Base-by-base conservation (phyloP, 2,797 vertebrate species). In the Catharus ustulatus region DNA sequence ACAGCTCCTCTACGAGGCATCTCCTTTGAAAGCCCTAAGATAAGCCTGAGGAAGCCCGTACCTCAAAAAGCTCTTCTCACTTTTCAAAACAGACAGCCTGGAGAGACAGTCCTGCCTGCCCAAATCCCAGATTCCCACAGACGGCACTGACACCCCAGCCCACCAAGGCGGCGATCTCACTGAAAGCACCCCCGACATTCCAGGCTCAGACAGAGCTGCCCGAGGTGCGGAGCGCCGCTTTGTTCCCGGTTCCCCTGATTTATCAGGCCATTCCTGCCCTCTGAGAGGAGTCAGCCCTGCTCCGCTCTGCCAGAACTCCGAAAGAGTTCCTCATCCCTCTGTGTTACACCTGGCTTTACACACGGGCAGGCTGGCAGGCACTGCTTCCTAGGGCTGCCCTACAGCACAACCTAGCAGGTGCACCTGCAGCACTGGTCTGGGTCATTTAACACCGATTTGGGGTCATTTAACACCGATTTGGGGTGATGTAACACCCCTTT, bases 321-420 rank as follows among this genome's bases (percentile, higher is more conserved):
- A 5, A n/a, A 22, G 34, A 71, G 46, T 7, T 64, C 23, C 38
- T 62, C 68, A 16, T 9, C 22, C 24, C 48, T 30, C 59, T 1
- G 30, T 1, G 49, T 90, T 95, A 69, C 90, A 89, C 90, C 91
- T 79, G 96, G 87, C 52, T 78, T 72, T 40, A 48, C 21, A 23
- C 59, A 68, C 72, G 61, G 55, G 64, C 93, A 68, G 92, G 43
- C 72, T 49, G 73, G 61, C 52, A 69, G 29, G 26, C 19, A 63
- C 87, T 64, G 89, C 90, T 67, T 58, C 83, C 71, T 85, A 79
- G 64, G 43, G 40, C 55, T 80, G 91, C 95, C 91, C 83, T 26
- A 63, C 94, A 69, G 90, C 87, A 73, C 40, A 48, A 29, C 3
- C 75, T 10, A 45, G 26, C 3, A 54, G 36, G 40, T 15, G 11